Evolutionary conservation across 2,888 invertebrate species (phyloP).

Genomic region (Caenorhabditis sp.): DNA sequence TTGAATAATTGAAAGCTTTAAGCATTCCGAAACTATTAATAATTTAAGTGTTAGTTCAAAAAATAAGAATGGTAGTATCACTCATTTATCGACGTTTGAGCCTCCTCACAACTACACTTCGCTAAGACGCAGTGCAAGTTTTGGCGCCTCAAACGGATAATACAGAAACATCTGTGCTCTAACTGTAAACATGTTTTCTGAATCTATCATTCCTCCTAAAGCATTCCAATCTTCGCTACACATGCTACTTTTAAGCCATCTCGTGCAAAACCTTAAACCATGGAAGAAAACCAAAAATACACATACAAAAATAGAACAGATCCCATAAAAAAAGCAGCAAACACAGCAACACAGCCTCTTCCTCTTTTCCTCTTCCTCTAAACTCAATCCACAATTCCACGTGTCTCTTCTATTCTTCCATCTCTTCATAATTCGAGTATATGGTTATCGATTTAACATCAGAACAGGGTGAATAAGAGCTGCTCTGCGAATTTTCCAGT

Average conservation of each 20-base stretch:
- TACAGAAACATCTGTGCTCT: no score
- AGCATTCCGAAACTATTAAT: no score
- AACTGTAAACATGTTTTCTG: no score
- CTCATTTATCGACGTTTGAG: no score
- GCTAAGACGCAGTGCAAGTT: no score
- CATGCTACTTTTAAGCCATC: no score
- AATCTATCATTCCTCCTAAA: no score
- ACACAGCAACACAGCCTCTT: background rate
- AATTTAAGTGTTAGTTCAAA: no score
- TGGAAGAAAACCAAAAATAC: conserved; percentile 7
- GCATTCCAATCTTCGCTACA: no score
- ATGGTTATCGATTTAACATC: conserved; percentile 48
- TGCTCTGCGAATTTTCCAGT: conserved; percentile 38
- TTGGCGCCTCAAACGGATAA: no score
- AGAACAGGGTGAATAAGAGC: conserved; percentile 50
- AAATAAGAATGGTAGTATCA: background rate
- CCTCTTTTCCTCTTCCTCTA: conserved; percentile 5
- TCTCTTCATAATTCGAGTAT: conserved; percentile 54
- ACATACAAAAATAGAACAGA: conserved; percentile 7
- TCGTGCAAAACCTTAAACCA: background rate
- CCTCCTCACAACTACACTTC: no score
- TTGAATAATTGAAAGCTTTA: background rate
- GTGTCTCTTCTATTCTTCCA: conserved; percentile 4
- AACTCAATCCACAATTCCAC: conserved; percentile 3
- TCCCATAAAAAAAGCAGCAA: conserved; percentile 10